Evolutionary conservation across 1,140 invertebrate genomes (phyloP).

Genomic region (Drosophila pallidifrons): DNA sequence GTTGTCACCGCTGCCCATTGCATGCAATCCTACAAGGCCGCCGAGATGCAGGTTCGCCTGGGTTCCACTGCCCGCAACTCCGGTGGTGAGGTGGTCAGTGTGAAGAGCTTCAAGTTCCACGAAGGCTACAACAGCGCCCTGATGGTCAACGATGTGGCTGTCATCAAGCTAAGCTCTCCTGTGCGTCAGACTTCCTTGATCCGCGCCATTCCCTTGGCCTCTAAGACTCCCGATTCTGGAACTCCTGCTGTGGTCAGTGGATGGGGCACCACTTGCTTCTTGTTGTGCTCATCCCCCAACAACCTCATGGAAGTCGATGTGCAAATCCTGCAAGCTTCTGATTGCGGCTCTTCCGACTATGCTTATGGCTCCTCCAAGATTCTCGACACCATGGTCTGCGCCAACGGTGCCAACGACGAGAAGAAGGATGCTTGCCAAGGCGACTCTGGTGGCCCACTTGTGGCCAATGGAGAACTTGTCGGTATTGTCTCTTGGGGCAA

Average conservation of each 20-base stretch:
- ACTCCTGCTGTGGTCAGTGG: conserved; percentile 67
- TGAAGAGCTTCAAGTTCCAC: conserved; percentile 60
- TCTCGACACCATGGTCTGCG: conserved; percentile 86
- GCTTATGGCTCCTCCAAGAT: conserved; percentile 70
- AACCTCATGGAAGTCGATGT: conserved; percentile 47
- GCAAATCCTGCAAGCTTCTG: conserved; percentile 26
- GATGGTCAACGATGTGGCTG: conserved; percentile 86
- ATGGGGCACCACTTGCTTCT: conserved; percentile 72
- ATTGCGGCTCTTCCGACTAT: conserved; percentile 44
- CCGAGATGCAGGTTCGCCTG: conserved; percentile 60
- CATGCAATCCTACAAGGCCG: conserved; percentile 55
- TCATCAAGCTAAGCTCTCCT: conserved; percentile 83
- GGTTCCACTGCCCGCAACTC: conserved; percentile 57
- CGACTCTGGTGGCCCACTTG: conserved; percentile 85
- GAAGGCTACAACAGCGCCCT: conserved; percentile 63
- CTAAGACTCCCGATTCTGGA: conserved; percentile 48
- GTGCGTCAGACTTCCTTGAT: conserved; percentile 52
- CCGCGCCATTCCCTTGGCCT: conserved; percentile 50
- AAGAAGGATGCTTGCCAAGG: conserved; percentile 86
- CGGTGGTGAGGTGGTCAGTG: conserved; percentile 63
- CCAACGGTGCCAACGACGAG: conserved; percentile 85
- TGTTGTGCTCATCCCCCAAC: conserved; percentile 47
- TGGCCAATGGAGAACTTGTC: conserved; percentile 77
- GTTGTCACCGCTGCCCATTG: conserved; percentile 89
- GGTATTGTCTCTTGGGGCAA: conserved; percentile 90